Base-by-base conservation (phyloP, 2,113 vertebrate species). In the Nibea coibor region DNA sequence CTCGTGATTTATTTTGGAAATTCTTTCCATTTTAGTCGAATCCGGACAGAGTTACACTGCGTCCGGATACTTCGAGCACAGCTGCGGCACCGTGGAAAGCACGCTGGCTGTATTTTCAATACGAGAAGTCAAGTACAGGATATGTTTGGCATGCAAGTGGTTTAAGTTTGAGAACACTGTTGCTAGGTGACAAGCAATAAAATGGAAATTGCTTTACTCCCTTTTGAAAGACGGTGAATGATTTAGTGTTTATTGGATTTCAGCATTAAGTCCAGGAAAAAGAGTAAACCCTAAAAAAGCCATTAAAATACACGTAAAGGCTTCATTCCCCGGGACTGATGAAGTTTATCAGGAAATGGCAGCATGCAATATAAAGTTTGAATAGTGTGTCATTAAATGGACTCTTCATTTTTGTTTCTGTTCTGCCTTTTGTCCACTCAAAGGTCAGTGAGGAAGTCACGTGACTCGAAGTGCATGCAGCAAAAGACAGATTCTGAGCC, bases 151-250 rank as follows among this genome's bases (percentile, higher is more conserved):
- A 39, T 54, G 61, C 50, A 31, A 42, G 76, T 28, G 66, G 9
- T 65, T 79, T 42, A 51, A 75, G 28, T 69, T 51, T 53, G 77
- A 71, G 71, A 28, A 10, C 54, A n/a, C 59, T 65, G 82, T 76
- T 67, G 77, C 82, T 72, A 75, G 63, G 82, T n/a, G 67, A 76
- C n/a, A 7, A 47, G 4, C 72, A 17, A 50, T 57, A 43, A 73
- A 43, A 65, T 50, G 42, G 20, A 74, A 79, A 69, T 11, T 10
- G 31, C 6, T 11, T 7, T 48, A 24, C 54, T 39, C 20, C 45
- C 11, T 35, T 47, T 75, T 31, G 66, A 42, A 17, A 72, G 63
- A 26, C 7, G 15, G 56, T 0, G 42, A 26, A n/a, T 68, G 39
- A 39, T 67, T 73, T 67, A 59, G 2, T 62, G n/a, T 28, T 70